Conservation (phyloP, 1,140 invertebrate species). For the Neomicropteryx cornuta region DNA sequence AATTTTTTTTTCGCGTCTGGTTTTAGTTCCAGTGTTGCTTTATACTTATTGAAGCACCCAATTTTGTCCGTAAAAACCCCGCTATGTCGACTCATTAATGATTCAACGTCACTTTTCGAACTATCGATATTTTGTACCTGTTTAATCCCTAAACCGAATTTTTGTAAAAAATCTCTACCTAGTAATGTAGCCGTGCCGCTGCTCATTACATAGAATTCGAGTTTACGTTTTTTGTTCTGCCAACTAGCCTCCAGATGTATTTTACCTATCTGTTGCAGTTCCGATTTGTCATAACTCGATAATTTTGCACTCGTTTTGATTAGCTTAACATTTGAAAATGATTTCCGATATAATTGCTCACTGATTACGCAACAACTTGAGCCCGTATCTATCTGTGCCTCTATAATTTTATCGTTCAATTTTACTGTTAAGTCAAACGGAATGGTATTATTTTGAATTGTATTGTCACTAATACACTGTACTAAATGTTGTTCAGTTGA, state of each 20-base stretch:
- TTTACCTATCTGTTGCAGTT: neutral
- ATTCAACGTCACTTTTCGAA: slow-evolving; percentile 4
- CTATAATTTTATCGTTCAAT: no score
- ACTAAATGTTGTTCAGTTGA: no score
- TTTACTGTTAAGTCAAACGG: no score
- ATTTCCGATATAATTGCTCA: slow-evolving; percentile 8
- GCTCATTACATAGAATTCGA: slow-evolving; percentile 8
- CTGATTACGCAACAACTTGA: slow-evolving; percentile 16
- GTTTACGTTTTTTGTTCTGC: slow-evolving; percentile 7
- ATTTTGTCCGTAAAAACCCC: slow-evolving; percentile 8
- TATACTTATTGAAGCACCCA: neutral
- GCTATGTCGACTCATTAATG: neutral
- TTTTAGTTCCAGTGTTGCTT: slow-evolving; percentile 15
- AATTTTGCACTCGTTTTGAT: neutral
- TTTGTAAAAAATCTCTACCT: slow-evolving; percentile 15
- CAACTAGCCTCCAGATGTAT: slow-evolving; percentile 9
- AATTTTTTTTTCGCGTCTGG: slow-evolving; percentile 19
- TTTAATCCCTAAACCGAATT: slow-evolving; percentile 12
- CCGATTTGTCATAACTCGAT: neutral
- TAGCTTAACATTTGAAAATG: slow-evolving; percentile 13
- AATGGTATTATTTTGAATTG: no score
- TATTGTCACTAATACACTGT: no score
- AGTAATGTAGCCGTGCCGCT: slow-evolving; percentile 12
- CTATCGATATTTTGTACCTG: slow-evolving; percentile 10
- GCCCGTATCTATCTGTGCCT: slow-evolving; percentile 19